Evolutionary conservation across 2,888 invertebrate species (phyloP).

Genomic region (Rambutsinella grinnellia): DNA sequence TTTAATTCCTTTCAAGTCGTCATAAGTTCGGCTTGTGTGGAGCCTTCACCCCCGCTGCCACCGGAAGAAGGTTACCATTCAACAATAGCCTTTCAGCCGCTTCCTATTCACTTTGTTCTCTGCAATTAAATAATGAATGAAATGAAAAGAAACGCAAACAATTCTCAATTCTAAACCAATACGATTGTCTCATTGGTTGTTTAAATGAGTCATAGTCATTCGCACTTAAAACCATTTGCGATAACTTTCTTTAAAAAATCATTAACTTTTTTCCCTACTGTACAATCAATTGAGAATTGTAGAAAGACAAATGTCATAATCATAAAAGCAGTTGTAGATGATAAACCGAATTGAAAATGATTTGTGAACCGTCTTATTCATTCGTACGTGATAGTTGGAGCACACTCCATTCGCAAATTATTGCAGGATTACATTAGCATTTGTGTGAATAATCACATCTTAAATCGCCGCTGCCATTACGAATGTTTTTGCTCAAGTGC

Average conservation of each 20-base stretch:
- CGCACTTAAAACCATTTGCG: too few relatives aligned
- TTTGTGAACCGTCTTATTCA: neutral
- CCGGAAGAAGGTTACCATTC: slow-evolving; percentile 16
- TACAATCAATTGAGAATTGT: neutral
- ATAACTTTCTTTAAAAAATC: slow-evolving; percentile 8
- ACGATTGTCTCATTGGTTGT: neutral
- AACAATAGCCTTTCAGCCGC: neutral
- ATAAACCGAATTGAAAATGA: neutral
- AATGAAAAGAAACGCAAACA: neutral
- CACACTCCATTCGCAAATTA: neutral
- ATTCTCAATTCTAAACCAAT: neutral
- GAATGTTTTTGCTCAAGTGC: too few relatives aligned
- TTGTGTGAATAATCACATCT: neutral
- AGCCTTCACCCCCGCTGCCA: slow-evolving; percentile 17
- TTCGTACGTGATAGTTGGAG: neutral
- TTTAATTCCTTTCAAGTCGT: slow-evolving; percentile 3
- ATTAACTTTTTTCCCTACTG: slow-evolving; percentile 5
- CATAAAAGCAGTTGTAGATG: neutral
- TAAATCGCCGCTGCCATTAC: too few relatives aligned
- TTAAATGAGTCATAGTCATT: too few relatives aligned
- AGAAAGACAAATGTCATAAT: too few relatives aligned
- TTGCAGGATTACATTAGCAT: neutral
- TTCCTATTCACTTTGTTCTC: neutral
- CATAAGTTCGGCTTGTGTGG: slow-evolving; percentile 46
- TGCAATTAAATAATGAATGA: neutral